Base-by-base conservation (phyloP, 2,797 vertebrate genomes). In the Phyllotis vaccarum region DNA sequence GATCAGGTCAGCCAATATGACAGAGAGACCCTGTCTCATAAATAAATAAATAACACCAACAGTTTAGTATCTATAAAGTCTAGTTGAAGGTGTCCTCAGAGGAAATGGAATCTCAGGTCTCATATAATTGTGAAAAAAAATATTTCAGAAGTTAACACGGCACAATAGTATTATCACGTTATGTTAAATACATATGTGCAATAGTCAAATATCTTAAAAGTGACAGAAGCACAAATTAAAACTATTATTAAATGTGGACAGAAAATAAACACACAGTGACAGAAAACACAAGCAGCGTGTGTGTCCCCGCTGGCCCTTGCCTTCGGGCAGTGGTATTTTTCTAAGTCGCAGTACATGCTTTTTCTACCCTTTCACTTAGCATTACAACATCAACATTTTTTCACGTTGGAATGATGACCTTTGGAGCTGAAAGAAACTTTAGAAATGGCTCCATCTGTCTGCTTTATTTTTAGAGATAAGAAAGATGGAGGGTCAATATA, bases 401-500 rank as follows among this genome's bases (percentile, higher is more conserved):
- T 58, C 64, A 46, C 24, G 31, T 85, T 93, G 87, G 81, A 97
- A 97, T 94, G 40, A n/a, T 56, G 89, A 85, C 72, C 40, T 96
- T 94, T 95, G 94, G 56, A 86, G 66, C 34, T 17, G 62, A 96
- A 94, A 94, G 31, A 56, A 93, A 94, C 62, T 86, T 95, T 87
- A 97, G 58, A 96, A 95, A 92, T 37, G 27, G 87, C 83, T 17
- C 37, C 66, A 66, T 91, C 29, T 13, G 60, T 89, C 60, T 92
- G 17, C 31, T 81, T 91, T 83, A 72, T 76, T 94, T 92, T 94
- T 78, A 62, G 54, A 95, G 52, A 89, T 46, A 94, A 93, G 86
- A 49, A 85, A 86, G 87, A 56, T 56, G 62, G 56, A 95, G 76
- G 49, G n/a, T 34, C 31, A 74, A 46, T 43, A 21, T 2, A 3